These are phyloP conservation scores for Diacarnus erythraeanus DNA, from an alignment of 37 sponge, comb jelly and placozoan genomes.

Conservation along the genomic window DNA sequence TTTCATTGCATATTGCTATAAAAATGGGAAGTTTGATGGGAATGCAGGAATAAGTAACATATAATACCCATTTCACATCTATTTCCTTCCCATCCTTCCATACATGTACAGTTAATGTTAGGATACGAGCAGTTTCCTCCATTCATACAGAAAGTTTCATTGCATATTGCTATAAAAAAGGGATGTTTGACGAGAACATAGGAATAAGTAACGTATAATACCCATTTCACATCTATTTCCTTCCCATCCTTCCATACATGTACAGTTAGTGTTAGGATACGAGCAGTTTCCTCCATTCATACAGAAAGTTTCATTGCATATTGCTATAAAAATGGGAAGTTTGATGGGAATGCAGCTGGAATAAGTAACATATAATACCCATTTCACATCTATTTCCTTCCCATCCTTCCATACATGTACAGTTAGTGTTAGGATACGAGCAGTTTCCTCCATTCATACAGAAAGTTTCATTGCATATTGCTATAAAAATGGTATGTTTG, in stretches of 20 bases:
- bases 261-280: background rate
- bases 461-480: too few species aligned
- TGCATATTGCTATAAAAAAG: background rate
- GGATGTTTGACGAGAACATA: too few species aligned
- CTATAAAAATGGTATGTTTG: too few species aligned
- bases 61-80: background rate
- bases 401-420: too few species aligned
- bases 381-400: too few species aligned
- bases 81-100: background rate
- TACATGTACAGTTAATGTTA: background rate
- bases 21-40: background rate
- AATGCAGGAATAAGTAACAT: background rate
- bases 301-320: too few species aligned
- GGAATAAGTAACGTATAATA: too few species aligned
- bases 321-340: too few species aligned
- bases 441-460: too few species aligned
- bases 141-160: background rate
- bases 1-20: background rate
- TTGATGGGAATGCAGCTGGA: too few species aligned
- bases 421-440: too few species aligned
- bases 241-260: background rate
- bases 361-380: too few species aligned
- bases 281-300: background rate
- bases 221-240: background rate
- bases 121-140: background rate